A percentile compares a stretch with the other conserved stretches of the same genome.
Evolutionary conservation across 2,888 invertebrate species (phyloP).

Genomic region (Tolmerus cingulatus): DNA sequence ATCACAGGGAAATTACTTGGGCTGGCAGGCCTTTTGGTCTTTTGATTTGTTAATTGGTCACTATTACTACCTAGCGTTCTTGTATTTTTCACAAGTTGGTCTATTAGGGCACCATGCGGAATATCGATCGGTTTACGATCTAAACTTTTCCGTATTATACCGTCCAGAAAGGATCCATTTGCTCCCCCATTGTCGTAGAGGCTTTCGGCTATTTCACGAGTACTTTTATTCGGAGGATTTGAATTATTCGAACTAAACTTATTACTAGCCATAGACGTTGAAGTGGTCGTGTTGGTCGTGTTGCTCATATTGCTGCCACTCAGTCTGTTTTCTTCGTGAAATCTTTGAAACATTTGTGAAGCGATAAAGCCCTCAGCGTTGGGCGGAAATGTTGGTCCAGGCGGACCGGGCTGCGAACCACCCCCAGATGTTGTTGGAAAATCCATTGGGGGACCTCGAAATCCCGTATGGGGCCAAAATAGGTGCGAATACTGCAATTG

Average conservation of each 20-base stretch:
- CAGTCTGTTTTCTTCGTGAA: constrained; percentile 74
- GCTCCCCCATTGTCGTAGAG: constrained; percentile 71
- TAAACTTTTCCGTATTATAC: constrained; percentile 82
- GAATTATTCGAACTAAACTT: constrained; percentile 49
- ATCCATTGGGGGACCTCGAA: constrained; percentile 67
- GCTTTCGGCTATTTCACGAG: constrained; percentile 71
- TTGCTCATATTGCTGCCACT: constrained; percentile 55
- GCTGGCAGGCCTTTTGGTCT: constrained; percentile 58
- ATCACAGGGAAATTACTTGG: constrained; percentile 58
- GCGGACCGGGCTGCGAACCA: constrained; percentile 44
- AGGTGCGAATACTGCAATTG: constrained; percentile 73
- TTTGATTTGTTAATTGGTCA: constrained; percentile 38
- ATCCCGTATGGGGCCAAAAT: constrained; percentile 76
- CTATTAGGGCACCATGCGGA: constrained; percentile 69
- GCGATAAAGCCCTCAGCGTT: constrained; percentile 76
- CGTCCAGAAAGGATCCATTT: constrained; percentile 79
- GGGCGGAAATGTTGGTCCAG: constrained; percentile 56
- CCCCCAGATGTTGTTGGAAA: constrained; percentile 63
- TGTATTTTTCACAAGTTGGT: constrained; percentile 73
- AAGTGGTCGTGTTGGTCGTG: constrained; percentile 40
- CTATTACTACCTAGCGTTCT: constrained; percentile 52
- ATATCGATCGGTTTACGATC: constrained; percentile 69
- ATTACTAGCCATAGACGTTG: constrained; percentile 49
- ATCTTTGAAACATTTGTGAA: constrained; percentile 80
- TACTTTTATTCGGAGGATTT: constrained; percentile 62